Evolutionary conservation across 2,888 invertebrate species (phyloP).

Genomic region (Apodemia hepburni): DNA sequence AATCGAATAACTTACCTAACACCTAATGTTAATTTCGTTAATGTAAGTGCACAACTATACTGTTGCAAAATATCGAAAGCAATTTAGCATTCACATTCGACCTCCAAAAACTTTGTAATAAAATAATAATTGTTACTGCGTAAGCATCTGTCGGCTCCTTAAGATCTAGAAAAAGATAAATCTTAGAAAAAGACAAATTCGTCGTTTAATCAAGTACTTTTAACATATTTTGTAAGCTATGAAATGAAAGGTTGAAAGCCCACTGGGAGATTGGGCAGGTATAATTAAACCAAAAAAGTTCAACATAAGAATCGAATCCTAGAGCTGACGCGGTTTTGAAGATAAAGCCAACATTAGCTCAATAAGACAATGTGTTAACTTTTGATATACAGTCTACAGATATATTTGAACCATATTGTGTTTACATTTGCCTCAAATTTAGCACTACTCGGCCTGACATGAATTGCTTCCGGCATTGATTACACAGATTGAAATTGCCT

Average conservation of each 20-base stretch:
- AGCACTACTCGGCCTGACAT: constrained; percentile 33
- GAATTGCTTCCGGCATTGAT: constrained; percentile 60
- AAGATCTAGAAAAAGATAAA: not conserved
- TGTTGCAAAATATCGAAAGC: not conserved
- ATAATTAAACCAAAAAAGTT: no score
- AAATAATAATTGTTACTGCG: no score
- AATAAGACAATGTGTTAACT: not conserved
- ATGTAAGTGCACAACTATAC: not conserved
- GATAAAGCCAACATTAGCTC: not conserved
- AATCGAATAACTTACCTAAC: not conserved
- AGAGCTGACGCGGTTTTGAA: not conserved
- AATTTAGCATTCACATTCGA: not conserved
- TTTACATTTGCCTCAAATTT: constrained; percentile 1
- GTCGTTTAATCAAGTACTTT: no score
- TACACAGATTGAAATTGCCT: constrained; percentile 71
- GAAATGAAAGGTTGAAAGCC: no score
- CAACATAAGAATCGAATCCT: not conserved
- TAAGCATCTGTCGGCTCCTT: not conserved
- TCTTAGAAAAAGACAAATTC: no score
- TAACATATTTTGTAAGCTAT: no score
- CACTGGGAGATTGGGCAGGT: no score
- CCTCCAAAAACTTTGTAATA: not conserved
- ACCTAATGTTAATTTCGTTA: not conserved
- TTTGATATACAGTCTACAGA: not conserved
- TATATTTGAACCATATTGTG: not conserved